Conservation (phyloP, 2,113 vertebrate species). For the Nymphicus hollandicus region DNA sequence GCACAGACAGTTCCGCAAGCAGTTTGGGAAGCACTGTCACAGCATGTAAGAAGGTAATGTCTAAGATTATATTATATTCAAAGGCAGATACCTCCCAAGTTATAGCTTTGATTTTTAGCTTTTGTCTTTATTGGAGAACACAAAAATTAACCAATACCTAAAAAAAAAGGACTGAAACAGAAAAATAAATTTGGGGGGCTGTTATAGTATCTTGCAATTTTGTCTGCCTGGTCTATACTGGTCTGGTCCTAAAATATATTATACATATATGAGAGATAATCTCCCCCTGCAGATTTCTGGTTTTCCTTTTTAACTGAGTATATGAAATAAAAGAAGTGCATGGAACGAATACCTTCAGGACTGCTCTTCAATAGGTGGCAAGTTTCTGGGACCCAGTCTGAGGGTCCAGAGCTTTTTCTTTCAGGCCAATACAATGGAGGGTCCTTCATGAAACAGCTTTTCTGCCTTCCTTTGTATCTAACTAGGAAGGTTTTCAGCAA, state of each 20-base stretch:
- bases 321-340: background rate
- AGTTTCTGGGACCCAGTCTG: background rate
- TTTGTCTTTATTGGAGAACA: background rate
- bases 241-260: background rate
- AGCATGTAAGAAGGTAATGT: slow-evolving; percentile 91
- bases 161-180: background rate
- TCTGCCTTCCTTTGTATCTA: background rate
- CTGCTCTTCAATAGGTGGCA: background rate
- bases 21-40: slow-evolving; percentile 83
- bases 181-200: background rate
- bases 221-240: background rate
- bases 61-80: background rate
- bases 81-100: background rate
- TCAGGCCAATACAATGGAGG: background rate
- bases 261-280: background rate
- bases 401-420: background rate
- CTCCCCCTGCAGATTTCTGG: background rate
- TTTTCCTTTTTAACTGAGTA: background rate
- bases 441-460: background rate
- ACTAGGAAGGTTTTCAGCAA: background rate
- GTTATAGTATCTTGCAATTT: background rate
- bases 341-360: background rate
- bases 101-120: background rate
- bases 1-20: slow-evolving; percentile 73
- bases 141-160: background rate